Evolutionary conservation across 2,888 invertebrate genomes (phyloP), one percentile per base, ranked within the genome.

Genomic region (Diogma glabrata): DNA sequence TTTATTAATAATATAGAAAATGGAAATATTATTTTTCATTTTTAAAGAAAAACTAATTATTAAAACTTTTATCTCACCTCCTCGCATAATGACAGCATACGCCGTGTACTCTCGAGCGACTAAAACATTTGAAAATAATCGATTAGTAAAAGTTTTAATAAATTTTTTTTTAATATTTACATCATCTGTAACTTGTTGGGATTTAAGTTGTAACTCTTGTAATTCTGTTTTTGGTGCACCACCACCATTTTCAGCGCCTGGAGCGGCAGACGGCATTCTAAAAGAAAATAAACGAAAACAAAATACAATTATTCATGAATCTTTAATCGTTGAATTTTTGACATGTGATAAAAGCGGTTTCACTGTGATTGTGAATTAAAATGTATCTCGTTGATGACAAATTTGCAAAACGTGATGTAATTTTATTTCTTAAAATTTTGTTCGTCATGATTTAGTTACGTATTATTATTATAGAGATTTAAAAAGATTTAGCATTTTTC

Each of bases 61-160:
- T 28, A 9, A 9, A 10, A 7, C 10, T 26, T 26, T 26, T 26
- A 63, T 73, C 82, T 82, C 77, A 89, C 89, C 87, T 92, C 92
- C 74, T 92, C 92, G 71, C 91, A 91, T 73, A 91, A 78, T 61
- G 83, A 78, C 76, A 91, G 78, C 92, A 92, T 92, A 63, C 91
- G 88, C 66, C 92, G 78, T 57, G 91, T 92, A 65, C 89, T 87
- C 70, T 91, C 90, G 80, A 92, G 71, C 49, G 92, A 91, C 91
- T 88, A 79, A 67, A 85, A 86, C n/a, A 36, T 36, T 43, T 1
- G 20, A 40, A 19, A 9, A 38, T 12, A 16, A 16, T 38, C 19
- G 20, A 7, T 43, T 12, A 8, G 22, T n/a, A n/a, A n/a, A n/a
- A n/a, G n/a, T n/a, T n/a, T n/a, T n/a, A n/a, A n/a, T n/a, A n/a